Percentiles rank a stretch among this genome's conserved stretches.
phyloP scores from a whole-genome alignment of 2,113 vertebrate genomes.

The Pitta sordida region DNA sequence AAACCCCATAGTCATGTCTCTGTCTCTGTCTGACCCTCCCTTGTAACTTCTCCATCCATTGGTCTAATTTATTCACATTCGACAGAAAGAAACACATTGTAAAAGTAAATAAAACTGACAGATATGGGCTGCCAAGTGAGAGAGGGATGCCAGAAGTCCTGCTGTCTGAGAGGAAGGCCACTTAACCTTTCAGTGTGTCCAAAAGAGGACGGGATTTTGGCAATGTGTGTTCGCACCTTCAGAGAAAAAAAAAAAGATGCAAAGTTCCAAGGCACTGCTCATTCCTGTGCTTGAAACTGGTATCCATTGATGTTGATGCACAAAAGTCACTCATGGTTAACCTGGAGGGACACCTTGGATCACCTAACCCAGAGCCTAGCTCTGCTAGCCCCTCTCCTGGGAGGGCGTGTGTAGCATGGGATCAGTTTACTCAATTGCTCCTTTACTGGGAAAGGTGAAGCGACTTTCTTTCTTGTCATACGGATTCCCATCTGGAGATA shows the following conservation, averaged over 20 bases:
- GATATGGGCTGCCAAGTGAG: not conserved
- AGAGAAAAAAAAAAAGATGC: not conserved
- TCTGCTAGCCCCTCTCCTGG: not conserved
- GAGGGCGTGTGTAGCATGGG: not conserved
- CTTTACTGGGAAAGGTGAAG: not conserved
- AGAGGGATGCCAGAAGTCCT: not conserved
- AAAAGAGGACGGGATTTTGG: not conserved
- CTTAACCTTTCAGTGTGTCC: not conserved
- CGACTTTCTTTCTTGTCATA: accelerated
- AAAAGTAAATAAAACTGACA: slow-evolving; percentile 15
- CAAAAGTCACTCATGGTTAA: not conserved
- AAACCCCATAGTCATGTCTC: not conserved
- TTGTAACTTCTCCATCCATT: not conserved
- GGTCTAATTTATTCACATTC: not conserved
- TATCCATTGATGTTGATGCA: not conserved
- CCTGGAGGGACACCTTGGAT: not conserved
- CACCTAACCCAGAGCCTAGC: not conserved
- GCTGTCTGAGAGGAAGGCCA: not conserved
- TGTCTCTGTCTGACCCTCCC: not conserved
- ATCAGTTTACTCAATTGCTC: not conserved
- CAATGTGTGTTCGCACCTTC: not conserved
- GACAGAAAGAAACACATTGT: not conserved
- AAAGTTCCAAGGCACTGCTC: not conserved
- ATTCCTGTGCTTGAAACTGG: not conserved
- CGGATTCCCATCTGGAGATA: accelerated